Conservation (phyloP, 2,113 vertebrate species). For the Meriones unguiculatus region DNA sequence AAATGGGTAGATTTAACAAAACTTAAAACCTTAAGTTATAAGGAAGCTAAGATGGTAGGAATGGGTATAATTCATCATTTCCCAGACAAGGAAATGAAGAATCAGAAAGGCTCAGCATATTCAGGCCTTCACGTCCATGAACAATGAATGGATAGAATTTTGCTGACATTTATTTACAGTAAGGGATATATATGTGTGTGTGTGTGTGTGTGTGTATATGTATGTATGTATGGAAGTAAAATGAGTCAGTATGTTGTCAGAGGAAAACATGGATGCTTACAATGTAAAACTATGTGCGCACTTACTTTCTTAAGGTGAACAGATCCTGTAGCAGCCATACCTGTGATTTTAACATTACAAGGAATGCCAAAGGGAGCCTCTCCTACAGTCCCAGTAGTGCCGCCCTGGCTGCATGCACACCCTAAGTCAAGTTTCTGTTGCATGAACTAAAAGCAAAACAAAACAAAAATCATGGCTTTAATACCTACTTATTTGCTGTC, state of each 20-base stretch:
- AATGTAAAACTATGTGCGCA: conserved; percentile 48
- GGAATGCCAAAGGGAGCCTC: conserved; percentile 95
- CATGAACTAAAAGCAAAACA: conserved; percentile 90
- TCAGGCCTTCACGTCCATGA: neutral
- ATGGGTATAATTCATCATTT: neutral
- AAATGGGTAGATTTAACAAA: conserved; percentile 37
- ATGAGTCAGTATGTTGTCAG: conserved; percentile 51
- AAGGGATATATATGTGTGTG: neutral
- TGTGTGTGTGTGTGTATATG: too few relatives aligned
- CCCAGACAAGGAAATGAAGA: conserved; percentile 42
- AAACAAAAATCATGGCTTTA: conserved; percentile 82
- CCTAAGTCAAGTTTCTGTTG: conserved; percentile 91
- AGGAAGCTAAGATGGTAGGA: neutral
- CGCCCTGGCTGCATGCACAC: conserved; percentile 91
- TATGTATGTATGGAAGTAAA: neutral
- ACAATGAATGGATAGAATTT: conserved; percentile 34
- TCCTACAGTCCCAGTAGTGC: conserved; percentile 91
- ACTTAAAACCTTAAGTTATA: conserved; percentile 26
- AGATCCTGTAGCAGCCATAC: conserved; percentile 84
- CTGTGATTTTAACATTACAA: conserved; percentile 96
- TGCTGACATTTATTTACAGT: neutral
- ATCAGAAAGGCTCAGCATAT: conserved; percentile 16
- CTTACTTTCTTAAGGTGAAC: conserved; percentile 73
- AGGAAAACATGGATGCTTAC: conserved; percentile 59
- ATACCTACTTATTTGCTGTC: conserved; percentile 67